Percentiles rank a stretch among this genome's conserved stretches.
These are phyloP conservation scores for Pycnonotus jocosus DNA, from an alignment of 2,113 vertebrate genomes.

Conservation along the genomic window DNA sequence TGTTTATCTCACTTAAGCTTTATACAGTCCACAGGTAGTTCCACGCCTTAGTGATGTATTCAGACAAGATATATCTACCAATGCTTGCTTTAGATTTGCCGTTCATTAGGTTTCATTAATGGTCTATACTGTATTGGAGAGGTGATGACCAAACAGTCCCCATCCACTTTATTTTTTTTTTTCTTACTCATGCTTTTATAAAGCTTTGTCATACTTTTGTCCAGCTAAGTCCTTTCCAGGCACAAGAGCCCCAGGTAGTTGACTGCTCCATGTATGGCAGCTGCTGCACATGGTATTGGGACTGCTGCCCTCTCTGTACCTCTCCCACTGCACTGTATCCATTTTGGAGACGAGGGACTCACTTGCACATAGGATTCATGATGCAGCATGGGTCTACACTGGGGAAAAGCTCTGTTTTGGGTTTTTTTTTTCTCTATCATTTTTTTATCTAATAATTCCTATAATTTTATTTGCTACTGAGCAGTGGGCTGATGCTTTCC, in stretches of 20 bases:
- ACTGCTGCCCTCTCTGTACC: fast-evolving
- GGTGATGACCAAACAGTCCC: background rate
- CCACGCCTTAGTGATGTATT: background rate
- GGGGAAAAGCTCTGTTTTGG: background rate
- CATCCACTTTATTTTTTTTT: background rate
- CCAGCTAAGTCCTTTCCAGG: background rate
- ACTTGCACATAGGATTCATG: background rate
- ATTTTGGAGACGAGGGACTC: background rate
- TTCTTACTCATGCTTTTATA: background rate
- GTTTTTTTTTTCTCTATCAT: background rate
- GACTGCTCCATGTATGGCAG: background rate
- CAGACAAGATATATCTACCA: background rate
- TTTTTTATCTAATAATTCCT: background rate
- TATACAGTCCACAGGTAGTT: background rate
- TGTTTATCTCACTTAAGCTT: background rate
- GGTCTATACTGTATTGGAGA: background rate
- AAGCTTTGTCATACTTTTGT: background rate
- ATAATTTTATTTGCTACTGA: background rate
- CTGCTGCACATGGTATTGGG: fast-evolving
- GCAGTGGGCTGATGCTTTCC: background rate
- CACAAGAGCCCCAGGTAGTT: fast-evolving
- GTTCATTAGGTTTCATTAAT: background rate
- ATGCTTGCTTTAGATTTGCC: background rate
- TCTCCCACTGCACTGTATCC: background rate
- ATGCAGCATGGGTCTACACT: background rate